Conservation (phyloP, 2,888 invertebrate species). For the Tricholauxania praeusta region DNA sequence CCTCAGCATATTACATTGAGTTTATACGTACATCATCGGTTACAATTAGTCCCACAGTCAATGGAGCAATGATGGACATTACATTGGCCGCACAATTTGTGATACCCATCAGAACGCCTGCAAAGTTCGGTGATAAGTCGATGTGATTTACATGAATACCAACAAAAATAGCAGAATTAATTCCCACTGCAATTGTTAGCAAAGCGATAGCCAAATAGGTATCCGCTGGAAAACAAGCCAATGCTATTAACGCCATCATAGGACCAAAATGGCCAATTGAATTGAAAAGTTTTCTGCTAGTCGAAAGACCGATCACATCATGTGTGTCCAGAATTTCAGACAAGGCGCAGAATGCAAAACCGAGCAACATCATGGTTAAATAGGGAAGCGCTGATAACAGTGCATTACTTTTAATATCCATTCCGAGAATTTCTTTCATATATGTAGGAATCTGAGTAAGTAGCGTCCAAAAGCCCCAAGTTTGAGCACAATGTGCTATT, state of each 20-base stretch:
- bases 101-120: conserved; percentile 85
- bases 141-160: conserved; percentile 88
- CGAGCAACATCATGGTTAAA: conserved; percentile 77
- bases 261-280: conserved; percentile 77
- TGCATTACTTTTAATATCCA: conserved; percentile 80
- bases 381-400: conserved; percentile 80
- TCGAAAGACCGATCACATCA: conserved; percentile 58
- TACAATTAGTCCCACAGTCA: conserved; percentile 78
- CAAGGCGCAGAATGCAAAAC: conserved; percentile 77
- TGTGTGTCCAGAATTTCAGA: conserved; percentile 70
- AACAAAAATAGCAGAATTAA: conserved; percentile 81
- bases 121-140: conserved; percentile 86
- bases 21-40: conserved; percentile 73
- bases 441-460: conserved; percentile 86
- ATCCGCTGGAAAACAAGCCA: conserved; percentile 70
- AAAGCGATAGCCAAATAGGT: conserved; percentile 73
- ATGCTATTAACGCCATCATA: conserved; percentile 74
- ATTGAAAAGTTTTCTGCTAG: conserved; percentile 71
- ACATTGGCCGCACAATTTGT: conserved; percentile 84
- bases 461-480: conserved; percentile 86
- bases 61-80: conserved; percentile 83
- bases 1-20: no score
- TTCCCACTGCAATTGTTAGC: conserved; percentile 79
- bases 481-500: conserved; percentile 78
- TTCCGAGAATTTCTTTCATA: conserved; percentile 78